phyloP scores from a whole-genome alignment of 2,113 vertebrate genomes.

The Muntiacus reevesi region DNA sequence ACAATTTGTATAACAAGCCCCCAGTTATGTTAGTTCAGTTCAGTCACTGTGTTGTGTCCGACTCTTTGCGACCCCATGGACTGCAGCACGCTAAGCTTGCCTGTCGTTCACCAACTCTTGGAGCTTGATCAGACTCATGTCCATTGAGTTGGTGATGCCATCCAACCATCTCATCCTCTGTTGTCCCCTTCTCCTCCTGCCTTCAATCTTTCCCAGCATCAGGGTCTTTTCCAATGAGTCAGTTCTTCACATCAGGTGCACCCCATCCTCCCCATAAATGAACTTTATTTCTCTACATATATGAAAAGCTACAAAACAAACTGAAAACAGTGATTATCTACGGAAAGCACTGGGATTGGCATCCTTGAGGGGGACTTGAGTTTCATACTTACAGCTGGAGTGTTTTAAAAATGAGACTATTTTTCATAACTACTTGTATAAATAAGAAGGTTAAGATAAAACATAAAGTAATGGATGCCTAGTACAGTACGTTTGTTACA shows the following conservation, averaged over 20 bases:
- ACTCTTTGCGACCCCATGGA: neutral
- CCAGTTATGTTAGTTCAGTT: neutral
- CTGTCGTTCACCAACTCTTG: neutral
- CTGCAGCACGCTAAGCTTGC: neutral
- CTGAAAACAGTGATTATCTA: neutral
- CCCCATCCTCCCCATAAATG: neutral
- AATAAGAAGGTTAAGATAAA: neutral
- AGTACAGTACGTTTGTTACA: neutral
- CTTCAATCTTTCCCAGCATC: neutral
- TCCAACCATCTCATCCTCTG: neutral
- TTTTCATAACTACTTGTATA: neutral
- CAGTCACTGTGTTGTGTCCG: neutral
- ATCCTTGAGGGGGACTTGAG: neutral
- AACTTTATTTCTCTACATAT: neutral
- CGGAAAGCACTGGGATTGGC: neutral
- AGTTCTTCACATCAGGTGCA: neutral
- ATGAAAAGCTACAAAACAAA: neutral
- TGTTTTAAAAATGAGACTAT: neutral
- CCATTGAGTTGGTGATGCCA: neutral
- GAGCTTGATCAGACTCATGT: neutral
- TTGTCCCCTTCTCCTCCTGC: neutral
- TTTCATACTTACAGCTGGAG: neutral
- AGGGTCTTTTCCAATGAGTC: neutral
- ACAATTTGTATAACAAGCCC: neutral
- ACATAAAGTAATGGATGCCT: neutral